Percentiles rank a stretch among this genome's conserved stretches.
These are phyloP conservation scores for Digitonthophagus gazella DNA, from an alignment of 2,888 invertebrate genomes.

Conservation along the genomic window DNA sequence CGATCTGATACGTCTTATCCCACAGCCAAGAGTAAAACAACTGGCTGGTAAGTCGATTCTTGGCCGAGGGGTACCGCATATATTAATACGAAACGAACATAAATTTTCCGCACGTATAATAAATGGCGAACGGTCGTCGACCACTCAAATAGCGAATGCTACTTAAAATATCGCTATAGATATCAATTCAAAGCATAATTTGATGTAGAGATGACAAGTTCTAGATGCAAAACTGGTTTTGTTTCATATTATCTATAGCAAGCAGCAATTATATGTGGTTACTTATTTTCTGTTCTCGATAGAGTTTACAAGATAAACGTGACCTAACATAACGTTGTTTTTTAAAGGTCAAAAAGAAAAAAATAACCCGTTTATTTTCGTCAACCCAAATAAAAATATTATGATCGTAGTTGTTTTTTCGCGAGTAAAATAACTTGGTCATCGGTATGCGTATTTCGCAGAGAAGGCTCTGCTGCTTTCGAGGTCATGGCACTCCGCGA, in stretches of 20 bases:
- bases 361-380: no score
- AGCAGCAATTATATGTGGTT: no score
- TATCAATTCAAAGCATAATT: background rate
- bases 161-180: background rate
- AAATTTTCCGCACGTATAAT: background rate
- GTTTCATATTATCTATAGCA: no score
- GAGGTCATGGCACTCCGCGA: background rate
- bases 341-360: no score
- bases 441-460: no score
- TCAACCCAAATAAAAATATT: background rate
- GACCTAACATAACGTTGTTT: background rate
- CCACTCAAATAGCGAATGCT: no score
- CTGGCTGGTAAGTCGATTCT: background rate
- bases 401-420: background rate
- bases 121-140: background rate
- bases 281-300: no score
- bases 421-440: background rate
- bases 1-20: background rate
- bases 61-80: background rate
- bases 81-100: background rate
- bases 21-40: background rate
- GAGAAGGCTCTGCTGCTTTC: background rate
- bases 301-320: no score
- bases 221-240: no score
- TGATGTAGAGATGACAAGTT: background rate